Base-by-base conservation (phyloP, 2,113 vertebrate species). In the Panurus biarmicus region DNA sequence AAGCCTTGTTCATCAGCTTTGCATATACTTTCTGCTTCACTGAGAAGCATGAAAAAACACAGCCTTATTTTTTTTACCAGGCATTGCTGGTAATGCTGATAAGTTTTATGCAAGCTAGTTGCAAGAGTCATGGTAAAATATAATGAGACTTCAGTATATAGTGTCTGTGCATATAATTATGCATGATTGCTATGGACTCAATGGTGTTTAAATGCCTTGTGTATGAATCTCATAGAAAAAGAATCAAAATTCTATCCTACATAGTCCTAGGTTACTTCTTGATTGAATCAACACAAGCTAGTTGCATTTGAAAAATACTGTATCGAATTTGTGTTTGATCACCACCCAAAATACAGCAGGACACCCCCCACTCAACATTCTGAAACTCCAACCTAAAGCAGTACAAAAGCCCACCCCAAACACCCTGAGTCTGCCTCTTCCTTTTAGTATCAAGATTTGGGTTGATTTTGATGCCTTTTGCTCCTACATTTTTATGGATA, bases 361-460 rank as follows among this genome's bases (percentile, higher is more conserved):
- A 22, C 33, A 38, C 10, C 11, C 5, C 2, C 3, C 7, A 24
- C 25, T 14, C 29, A 44, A 31, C 24, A 47, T 19, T 17, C 2
- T 8, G 25, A 40, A 56, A n/a, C 14, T 18, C 11, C 14, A 45
- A 28, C 17, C 11, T 29, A 40, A 87, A 65, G 7, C 45, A 60
- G 22, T 73, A 53, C 15, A 45, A 65, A 67, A 87, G 2, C 0
- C 0, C 1, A 6, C 9, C 6, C 26, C 1, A 8, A 48, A 50
- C 5, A 50, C 19, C 11, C 4, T 7, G 70, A 53, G 17, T 57
- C 57, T 90, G 14, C 31, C 9, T 51, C 47, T 88, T 79, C 36
- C 22, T 76, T 78, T 77, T 48, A 31, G 18, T 57, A 56, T 25
- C 22, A 42, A 45, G 23, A 33, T 85, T 58, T 81, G 7, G 1